These are phyloP conservation scores for Myoxocephalus aenaeus DNA, from an alignment of 2,797 vertebrate genomes.

Conservation along the genomic window DNA sequence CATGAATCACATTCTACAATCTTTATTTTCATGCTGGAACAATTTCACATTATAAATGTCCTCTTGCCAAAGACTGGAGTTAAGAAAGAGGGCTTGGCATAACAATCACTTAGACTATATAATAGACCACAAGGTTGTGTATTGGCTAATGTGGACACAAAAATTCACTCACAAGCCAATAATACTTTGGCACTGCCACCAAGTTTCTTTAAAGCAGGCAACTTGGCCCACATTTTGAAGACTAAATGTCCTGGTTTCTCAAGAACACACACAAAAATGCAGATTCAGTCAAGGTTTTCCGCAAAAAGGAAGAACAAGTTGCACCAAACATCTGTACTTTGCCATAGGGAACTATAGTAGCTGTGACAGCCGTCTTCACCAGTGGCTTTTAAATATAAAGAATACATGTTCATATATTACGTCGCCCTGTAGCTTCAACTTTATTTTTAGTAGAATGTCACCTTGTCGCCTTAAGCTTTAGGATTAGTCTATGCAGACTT, in stretches of 20 bases:
- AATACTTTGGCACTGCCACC: slow-evolving; percentile 18
- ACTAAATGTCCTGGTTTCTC: slow-evolving; percentile 2
- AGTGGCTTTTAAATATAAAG: background rate
- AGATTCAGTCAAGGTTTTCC: background rate
- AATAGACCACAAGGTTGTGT: slow-evolving; percentile 15
- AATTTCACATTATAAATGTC: slow-evolving; percentile 30
- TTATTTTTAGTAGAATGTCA: slow-evolving; percentile 30
- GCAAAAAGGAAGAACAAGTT: background rate
- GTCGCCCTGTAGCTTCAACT: slow-evolving; percentile 11
- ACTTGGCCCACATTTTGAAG: slow-evolving; percentile 1
- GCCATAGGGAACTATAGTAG: background rate
- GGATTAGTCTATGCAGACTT: slow-evolving; percentile 24
- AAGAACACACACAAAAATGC: background rate
- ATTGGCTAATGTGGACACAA: background rate
- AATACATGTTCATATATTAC: background rate
- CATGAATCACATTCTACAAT: slow-evolving; percentile 39
- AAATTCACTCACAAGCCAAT: background rate
- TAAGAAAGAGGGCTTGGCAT: slow-evolving; percentile 34
- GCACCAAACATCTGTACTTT: background rate
- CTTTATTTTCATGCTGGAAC: slow-evolving; percentile 36
- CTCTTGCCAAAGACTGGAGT: slow-evolving; percentile 35
- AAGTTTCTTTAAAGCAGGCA: slow-evolving; percentile 25
- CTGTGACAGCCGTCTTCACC: background rate
- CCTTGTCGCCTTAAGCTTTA: slow-evolving; percentile 11
- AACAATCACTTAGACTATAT: slow-evolving; percentile 28